Evolutionary conservation across 2,113 vertebrate species (phyloP), one percentile per base, ranked within the genome.

Genomic region (Pollachius pollachius): DNA sequence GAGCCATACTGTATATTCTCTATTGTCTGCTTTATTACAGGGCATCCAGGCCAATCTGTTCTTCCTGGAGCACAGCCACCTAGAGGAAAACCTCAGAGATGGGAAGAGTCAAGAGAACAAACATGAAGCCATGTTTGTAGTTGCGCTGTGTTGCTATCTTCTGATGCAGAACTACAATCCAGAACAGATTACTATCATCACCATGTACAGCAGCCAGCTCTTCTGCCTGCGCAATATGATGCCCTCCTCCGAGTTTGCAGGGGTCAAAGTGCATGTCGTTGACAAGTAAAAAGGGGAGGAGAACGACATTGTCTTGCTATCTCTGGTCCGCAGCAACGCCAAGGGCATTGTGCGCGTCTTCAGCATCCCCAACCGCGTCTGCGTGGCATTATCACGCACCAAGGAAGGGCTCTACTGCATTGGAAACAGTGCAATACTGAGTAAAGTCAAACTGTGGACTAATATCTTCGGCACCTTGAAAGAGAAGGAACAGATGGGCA

Each of bases 221-320:
- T 89, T 93, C 81, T 96, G 95, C 70, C 89, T 99, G 75, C 93
- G 88, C 30, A 94, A 86, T 8, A 87, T 94, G 6, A 94, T 98
- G 94, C 95, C 94, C 23, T 88, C 80, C 13, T 89, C 73, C 5
- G 65, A 81, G 15, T 99, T 23, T 23, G 21, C 21, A 23, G 21
- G 21, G 21, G 21, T 23, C 21, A 23, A 23, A 23, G 21, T 23
- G 21, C 21, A 23, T 23, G 21, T 23, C 1, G 21, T 23, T 23
- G 21, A 23, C 21, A 23, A 23, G 21, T 99, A 98, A 84, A 96
- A 99, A 78, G 97, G 96, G 2, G 96, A 99, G 71, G 96, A 99
- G 81, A 99, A 99, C 34, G 96, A 98, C 73, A 96, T 98, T 67
- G 86, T 99, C 72, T 86, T 98, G 69, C 90, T 99, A 69, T 98